Base-by-base conservation (phyloP, 2,888 invertebrate genomes). In the Yponomeuta plumbellus region DNA sequence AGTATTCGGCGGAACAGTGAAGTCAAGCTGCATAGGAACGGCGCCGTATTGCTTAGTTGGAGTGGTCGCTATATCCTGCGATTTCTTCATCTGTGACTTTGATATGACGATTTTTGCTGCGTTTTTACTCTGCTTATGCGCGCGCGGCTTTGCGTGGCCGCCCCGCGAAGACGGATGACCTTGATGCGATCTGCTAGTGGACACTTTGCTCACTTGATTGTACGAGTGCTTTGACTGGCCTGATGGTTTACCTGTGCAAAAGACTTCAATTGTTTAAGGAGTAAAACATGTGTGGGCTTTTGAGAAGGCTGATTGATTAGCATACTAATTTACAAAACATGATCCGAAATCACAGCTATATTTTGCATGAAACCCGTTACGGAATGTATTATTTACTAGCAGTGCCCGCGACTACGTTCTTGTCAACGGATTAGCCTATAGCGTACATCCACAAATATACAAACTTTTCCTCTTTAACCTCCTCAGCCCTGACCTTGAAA, bases 171-270 rank as follows among this genome's bases (percentile, higher is more conserved):
- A 6, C 44, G 22, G 65, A 4, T 58, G 20, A 10, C 22, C 22
- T 70, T 87, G 87, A 74, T 77, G 87, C 70, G 91, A 83, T 86
- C 91, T 92, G 81, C 87, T 90, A 66, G 89, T 88, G 66, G 91
- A 88, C 66, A 90, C 88, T 85, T 91, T 91, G 82, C 91, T 92
- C 70, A 91, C 89, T 89, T 91, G 91, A 71, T 90, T 91, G 73
- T 91, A 92, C 66, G 91, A 90, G 74, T 91, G 91, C 75, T 91
- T 91, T 22, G 89, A 88, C 75, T 91, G 91, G 67, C 88, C 82
- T 67, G 86, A 85, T 69, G 84, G 75, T 86, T 91, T 92, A 85
- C 87, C 91, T 91, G 83, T 23, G 70, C 70, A 68, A 69, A 70
- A 71, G 11, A 66, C 13, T 13, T 52, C 1, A 8, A 17, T 52